Base-by-base conservation (phyloP, 92 coral and sea anemone genomes). In the Bergia sp. region DNA sequence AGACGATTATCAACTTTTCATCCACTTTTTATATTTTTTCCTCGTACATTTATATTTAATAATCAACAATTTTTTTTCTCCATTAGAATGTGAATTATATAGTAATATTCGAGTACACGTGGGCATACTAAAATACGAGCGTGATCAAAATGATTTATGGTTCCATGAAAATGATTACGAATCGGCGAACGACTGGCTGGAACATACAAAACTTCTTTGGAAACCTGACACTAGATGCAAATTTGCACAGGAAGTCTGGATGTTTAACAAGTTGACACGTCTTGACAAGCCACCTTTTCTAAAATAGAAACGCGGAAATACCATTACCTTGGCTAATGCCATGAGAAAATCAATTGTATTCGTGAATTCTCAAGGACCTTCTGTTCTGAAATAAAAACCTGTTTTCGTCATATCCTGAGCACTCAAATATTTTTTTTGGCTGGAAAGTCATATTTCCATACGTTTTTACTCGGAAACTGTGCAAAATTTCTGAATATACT, bases 171-270 rank as follows among this genome's bases (percentile, higher is more conserved):
- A 53, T 11, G 58, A 67, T 36, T 23, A 29, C 16, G 5, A 6
- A n/a, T 29, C 13, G 76, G 5, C 39, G 36, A 69, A 69, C 29
- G 9, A 10, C 74, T 69, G 37, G 37, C 11, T n/a, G 2, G 74
- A 36, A 0, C 4, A 72, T 4, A 20, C 73, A 57, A 38, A 38
- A 57, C 18, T 21, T 44, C 77, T 66, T 66, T 16, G 37, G 58
- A 39, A 65, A 66, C 85, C 86, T 43, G 58, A 79, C 21, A 43
- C 37, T 1, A 66, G 85, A 57, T 71, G 80, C 77, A 47, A 7
- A 37, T 74, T 76, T 57, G 13, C 77, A 76, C 47, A 16, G 10
- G 37, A 87, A 78, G 64, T 49, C 58, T 42, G 72, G 29, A 5
- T 37, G 69, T 2, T 23, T 61, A 2, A 61, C 6, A 20, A 18